Evolutionary conservation across 1,140 invertebrate genomes (phyloP).

Genomic region (Solenopsis invicta): DNA sequence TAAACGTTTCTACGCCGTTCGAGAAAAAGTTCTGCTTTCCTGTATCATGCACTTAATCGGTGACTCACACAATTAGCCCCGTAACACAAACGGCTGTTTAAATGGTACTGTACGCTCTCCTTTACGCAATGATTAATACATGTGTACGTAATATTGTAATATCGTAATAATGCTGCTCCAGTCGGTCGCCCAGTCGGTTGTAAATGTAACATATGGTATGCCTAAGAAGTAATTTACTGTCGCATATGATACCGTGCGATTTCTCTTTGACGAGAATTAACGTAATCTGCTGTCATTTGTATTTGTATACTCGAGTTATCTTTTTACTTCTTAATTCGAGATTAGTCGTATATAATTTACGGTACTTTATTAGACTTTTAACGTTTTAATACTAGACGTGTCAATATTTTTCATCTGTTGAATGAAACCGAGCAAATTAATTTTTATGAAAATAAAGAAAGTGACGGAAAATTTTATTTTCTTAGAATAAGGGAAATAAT

Average conservation of each 20-base stretch:
- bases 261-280: not conserved
- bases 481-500: no score
- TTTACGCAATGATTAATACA: constrained; percentile 22
- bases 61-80: constrained; percentile 16
- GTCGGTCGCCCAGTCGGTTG: not conserved
- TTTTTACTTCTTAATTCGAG: not conserved
- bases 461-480: no score
- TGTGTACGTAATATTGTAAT: constrained; percentile 20
- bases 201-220: no score
- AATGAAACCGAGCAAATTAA: no score
- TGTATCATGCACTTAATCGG: constrained; percentile 18
- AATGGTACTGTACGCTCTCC: not conserved
- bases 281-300: not conserved
- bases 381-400: not conserved
- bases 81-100: not conserved
- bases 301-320: not conserved
- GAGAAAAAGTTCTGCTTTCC: constrained; percentile 27
- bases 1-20: not conserved
- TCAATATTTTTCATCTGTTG: no score
- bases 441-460: no score
- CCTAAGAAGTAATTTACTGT: not conserved
- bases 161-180: not conserved
- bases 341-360: not conserved
- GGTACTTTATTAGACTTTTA: not conserved
- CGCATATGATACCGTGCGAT: not conserved